These are phyloP conservation scores for Linurgus olivaceus DNA, from an alignment of 2,797 vertebrate genomes.

Conservation along the genomic window DNA sequence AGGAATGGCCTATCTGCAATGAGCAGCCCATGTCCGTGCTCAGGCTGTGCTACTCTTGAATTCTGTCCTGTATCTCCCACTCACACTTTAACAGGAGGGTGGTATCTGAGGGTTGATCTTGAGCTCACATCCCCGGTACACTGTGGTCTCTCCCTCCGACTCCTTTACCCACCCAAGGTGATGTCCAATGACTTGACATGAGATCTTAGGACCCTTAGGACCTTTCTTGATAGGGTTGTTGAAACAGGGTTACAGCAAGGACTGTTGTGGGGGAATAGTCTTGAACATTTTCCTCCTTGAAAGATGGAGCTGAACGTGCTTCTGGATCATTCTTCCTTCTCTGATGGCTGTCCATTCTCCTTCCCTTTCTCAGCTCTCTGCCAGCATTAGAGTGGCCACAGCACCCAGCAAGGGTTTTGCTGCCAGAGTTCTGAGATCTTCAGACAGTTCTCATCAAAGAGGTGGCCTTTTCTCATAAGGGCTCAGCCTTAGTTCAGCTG, in stretches of 20 bases:
- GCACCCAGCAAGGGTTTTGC: neutral
- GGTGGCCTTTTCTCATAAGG: neutral
- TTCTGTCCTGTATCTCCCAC: neutral
- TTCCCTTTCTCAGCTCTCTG: neutral
- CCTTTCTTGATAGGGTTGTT: neutral
- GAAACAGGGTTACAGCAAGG: neutral
- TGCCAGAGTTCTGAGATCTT: neutral
- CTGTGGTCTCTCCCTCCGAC: neutral
- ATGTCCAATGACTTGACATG: neutral
- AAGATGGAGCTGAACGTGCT: neutral
- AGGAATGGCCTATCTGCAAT: neutral
- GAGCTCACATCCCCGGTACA: neutral
- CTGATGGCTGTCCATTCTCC: neutral
- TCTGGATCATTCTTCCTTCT: neutral
- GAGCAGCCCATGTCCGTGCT: accelerated
- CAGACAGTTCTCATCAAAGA: neutral
- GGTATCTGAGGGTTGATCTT: neutral
- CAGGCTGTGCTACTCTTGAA: neutral
- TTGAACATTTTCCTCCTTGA: neutral
- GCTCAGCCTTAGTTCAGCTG: neutral
- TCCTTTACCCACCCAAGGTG: neutral
- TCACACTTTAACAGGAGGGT: neutral
- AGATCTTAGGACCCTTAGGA: neutral
- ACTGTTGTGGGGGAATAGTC: neutral
- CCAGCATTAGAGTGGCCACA: neutral